Evolutionary conservation across 2,113 vertebrate species (phyloP), one percentile per base, ranked within the genome.

Genomic region (Vidua chalybeata): DNA sequence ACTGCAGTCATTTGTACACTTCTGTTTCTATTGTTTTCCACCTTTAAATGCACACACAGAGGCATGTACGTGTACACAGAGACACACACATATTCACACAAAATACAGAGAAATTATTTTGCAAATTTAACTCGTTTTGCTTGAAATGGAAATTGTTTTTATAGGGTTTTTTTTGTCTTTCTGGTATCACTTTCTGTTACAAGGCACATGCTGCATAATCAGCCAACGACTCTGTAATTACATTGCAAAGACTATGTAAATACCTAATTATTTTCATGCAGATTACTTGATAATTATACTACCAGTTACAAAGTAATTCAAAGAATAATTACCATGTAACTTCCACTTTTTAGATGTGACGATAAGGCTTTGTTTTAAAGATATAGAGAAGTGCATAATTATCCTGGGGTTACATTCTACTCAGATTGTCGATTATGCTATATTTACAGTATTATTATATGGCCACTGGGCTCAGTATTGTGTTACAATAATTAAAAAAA

Each of bases 201-300:
- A 93, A 97, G 96, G 83, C 97, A 97, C 96, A 94, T 68, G 73
- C 94, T 96, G 94, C 96, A 96, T 98, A 98, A 98, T 98, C 97
- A 98, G 91, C 33, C 89, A 97, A 93, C 97, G 98, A 97, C 97
- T 97, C 97, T 98, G 94, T 98, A 98, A 98, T 98, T 98, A 98
- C 84, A 90, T 88, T 94, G 98, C 97, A 97, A 98, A 98, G 97
- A 98, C 98, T 97, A 97, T 98, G 97, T 98, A 98, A 98, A 98
- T 98, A 98, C 97, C 63, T 97, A 98, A 98, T 98, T 98, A 98
- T 98, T 98, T 97, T 98, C 97, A 98, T 98, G 98, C 97, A 98
- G 97, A 98, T 98, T 98, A 98, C 98, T 98, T 98, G 97, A 98
- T 98, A 98, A 98, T 98, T 98, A 98, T 97, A 98, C 97, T 97